Conservation (phyloP, 2,888 invertebrate genomes). For the Xylota sylvarum region DNA sequence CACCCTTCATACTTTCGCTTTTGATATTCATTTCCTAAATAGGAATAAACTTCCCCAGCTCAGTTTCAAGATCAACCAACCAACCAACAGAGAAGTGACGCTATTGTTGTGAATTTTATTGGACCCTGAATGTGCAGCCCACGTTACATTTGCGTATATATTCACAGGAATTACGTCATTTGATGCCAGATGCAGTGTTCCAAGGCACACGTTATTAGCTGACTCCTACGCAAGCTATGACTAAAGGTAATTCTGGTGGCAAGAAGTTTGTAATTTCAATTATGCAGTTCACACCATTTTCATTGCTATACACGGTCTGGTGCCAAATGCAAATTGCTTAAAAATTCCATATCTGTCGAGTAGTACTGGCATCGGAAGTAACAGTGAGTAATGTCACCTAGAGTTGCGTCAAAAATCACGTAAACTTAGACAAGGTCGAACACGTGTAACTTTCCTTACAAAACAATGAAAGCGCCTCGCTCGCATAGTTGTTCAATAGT, state of each 20-base stretch:
- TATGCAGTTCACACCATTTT: constrained; percentile 1
- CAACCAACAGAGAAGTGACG: constrained; percentile 45
- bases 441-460: constrained; percentile 34
- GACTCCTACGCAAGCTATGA: constrained; percentile 43
- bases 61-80: constrained; percentile 61
- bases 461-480: too few relatives aligned
- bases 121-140: constrained; percentile 50
- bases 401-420: constrained; percentile 1
- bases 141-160: constrained; percentile 29
- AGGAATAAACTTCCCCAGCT: constrained; percentile 54
- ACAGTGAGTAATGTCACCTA: constrained; percentile 8
- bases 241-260: constrained; percentile 8
- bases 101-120: constrained; percentile 38
- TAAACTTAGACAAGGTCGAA: constrained; percentile 17
- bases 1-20: constrained; percentile 21
- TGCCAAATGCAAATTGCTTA: background rate
- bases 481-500: background rate
- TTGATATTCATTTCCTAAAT: constrained; percentile 34
- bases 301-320: background rate
- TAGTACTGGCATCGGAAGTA: background rate
- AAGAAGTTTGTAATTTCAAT: constrained; percentile 38
- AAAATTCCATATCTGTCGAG: constrained; percentile 5
- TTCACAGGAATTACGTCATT: constrained; percentile 66
- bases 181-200: constrained; percentile 63
- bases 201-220: constrained; percentile 38